These are phyloP conservation scores for Cygnus buccinator DNA, from an alignment of 2,113 vertebrate genomes.

Conservation along the genomic window DNA sequence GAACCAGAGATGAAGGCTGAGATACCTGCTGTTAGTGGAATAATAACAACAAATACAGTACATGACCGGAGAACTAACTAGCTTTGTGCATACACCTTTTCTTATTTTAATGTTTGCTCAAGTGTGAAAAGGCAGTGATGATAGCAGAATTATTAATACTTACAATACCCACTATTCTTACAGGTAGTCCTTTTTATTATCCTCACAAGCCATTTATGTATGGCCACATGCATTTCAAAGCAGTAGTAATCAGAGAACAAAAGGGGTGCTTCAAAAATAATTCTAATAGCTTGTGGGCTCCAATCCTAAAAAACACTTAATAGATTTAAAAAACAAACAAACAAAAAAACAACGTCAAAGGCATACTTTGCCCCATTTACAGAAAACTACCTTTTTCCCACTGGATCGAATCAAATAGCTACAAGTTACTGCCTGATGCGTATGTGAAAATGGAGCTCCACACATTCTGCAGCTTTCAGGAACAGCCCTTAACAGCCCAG, in stretches of 20 bases:
- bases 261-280: not conserved
- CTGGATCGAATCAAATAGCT: not conserved
- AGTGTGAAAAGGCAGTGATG: not conserved
- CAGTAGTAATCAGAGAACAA: not conserved
- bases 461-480: not conserved
- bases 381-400: not conserved
- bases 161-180: not conserved
- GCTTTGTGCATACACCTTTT: not conserved
- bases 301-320: not conserved
- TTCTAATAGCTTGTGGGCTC: not conserved
- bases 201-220: not conserved
- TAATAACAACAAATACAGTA: not conserved
- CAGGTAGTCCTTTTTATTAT: not conserved
- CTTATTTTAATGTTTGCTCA: not conserved
- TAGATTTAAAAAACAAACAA: not conserved
- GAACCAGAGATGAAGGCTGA: not conserved
- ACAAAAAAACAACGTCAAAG: not conserved
- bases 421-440: not conserved
- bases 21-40: rapidly evolving
- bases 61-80: not conserved
- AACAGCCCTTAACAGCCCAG: not conserved
- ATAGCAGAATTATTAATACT: not conserved
- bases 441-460: rapidly evolving
- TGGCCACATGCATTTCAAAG: not conserved
- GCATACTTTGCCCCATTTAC: not conserved